Evolutionary conservation across 2,888 invertebrate genomes (phyloP).

Genomic region (Cataglyphis altisquamis): DNA sequence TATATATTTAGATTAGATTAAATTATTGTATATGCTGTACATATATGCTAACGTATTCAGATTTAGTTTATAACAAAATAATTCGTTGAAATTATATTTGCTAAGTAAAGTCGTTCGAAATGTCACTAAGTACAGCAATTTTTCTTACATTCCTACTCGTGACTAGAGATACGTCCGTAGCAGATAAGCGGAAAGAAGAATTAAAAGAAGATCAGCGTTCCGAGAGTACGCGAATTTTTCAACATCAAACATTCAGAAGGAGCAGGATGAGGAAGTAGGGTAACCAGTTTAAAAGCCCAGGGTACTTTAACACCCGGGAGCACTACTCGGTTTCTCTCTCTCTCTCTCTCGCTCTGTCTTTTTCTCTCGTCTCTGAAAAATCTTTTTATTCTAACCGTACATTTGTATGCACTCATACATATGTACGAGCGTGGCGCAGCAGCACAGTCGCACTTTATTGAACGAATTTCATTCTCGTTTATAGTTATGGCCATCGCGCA

Average conservation of each 20-base stretch:
- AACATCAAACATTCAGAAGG: slow-evolving; percentile 67
- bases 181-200: slow-evolving; percentile 56
- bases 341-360: not conserved
- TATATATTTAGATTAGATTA: not conserved
- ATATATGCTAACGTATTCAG: not conserved
- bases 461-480: slow-evolving; percentile 73
- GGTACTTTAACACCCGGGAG: slow-evolving; percentile 53
- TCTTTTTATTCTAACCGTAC: slow-evolving; percentile 64
- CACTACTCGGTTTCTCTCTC: slow-evolving; percentile 51
- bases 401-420: slow-evolving; percentile 45
- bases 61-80: slow-evolving; percentile 23
- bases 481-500: slow-evolving; percentile 60
- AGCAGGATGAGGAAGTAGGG: slow-evolving; percentile 57
- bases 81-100: slow-evolving; percentile 22
- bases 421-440: slow-evolving; percentile 29
- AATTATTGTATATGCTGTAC: not conserved
- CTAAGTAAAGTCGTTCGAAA: slow-evolving; percentile 20
- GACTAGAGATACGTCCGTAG: slow-evolving; percentile 29
- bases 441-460: slow-evolving; percentile 63
- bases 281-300: slow-evolving; percentile 65
- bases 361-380: slow-evolving; percentile 64
- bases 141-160: slow-evolving; percentile 45
- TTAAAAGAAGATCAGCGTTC: slow-evolving; percentile 45
- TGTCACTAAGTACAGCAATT: slow-evolving; percentile 48
- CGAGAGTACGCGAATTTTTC: slow-evolving; percentile 60